These are phyloP conservation scores for Actenoides lindsayi DNA, from an alignment of 2,113 vertebrate genomes.

Conservation along the genomic window DNA sequence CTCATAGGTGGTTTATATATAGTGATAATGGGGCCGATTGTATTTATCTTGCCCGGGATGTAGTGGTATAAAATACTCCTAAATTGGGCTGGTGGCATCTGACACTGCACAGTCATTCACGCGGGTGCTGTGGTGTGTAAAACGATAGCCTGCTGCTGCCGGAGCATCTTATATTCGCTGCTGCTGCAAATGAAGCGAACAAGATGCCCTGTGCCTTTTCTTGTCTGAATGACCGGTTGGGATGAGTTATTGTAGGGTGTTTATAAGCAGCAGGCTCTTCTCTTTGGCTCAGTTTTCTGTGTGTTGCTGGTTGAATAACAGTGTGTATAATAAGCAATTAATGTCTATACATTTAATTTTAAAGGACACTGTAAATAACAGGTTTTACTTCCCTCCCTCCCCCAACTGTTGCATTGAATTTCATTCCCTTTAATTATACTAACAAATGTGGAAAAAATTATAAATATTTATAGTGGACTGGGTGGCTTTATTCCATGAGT, in stretches of 20 bases:
- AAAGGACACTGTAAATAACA: conserved; percentile 63
- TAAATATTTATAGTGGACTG: conserved; percentile 67
- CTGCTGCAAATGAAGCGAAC: not conserved
- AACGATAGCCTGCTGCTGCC: not conserved
- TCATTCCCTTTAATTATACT: conserved; percentile 64
- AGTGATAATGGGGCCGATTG: not conserved
- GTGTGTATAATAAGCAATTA: conserved; percentile 59
- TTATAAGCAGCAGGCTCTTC: conserved; percentile 27
- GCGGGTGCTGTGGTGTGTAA: not conserved
- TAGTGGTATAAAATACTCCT: not conserved
- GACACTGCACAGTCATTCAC: not conserved
- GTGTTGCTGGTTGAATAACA: conserved; percentile 36
- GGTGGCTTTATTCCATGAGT: conserved; percentile 40
- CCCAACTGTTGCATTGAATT: conserved; percentile 67
- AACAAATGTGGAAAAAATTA: conserved; percentile 59
- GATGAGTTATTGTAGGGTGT: conserved; percentile 29
- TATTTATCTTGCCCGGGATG: not conserved
- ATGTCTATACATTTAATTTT: conserved; percentile 63
- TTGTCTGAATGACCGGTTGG: not conserved
- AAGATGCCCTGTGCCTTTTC: conserved; percentile 14
- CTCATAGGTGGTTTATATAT: not conserved
- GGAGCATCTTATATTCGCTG: not conserved
- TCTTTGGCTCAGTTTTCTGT: conserved; percentile 36
- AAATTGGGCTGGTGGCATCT: conserved; percentile 18
- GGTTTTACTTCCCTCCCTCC: conserved; percentile 61